A percentile compares a stretch with the other conserved stretches of the same genome.
Conservation (phyloP, 2,113 vertebrate species). For the Stegostoma tigrinum region DNA sequence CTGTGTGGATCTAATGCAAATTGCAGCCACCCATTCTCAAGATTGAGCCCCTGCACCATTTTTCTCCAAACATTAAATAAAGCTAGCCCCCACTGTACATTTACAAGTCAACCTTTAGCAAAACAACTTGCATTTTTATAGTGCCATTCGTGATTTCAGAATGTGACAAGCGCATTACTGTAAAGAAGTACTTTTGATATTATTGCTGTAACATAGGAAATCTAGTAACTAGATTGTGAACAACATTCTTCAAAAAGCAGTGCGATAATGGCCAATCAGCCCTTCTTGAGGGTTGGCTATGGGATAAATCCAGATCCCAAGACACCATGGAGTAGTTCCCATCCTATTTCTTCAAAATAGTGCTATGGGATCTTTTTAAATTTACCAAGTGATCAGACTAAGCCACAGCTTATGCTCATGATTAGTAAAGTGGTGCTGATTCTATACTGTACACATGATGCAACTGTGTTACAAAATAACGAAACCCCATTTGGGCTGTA, state of each 20-base stretch:
- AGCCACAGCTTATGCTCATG: neutral
- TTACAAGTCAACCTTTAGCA: neutral
- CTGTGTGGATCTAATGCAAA: neutral
- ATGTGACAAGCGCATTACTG: neutral
- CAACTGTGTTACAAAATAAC: neutral
- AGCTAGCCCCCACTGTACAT: neutral
- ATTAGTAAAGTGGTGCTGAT: neutral
- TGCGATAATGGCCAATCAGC: neutral
- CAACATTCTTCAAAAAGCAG: neutral
- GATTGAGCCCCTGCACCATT: neutral
- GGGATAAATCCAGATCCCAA: neutral
- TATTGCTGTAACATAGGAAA: neutral
- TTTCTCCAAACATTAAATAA: neutral
- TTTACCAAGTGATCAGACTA: neutral
- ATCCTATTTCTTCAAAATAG: neutral
- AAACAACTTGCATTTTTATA: neutral
- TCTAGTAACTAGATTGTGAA: neutral
- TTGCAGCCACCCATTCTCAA: neutral
- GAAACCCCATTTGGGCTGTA: neutral
- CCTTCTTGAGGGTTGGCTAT: neutral
- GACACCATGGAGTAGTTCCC: neutral
- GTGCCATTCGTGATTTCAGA: neutral
- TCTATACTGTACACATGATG: neutral
- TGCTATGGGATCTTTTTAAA: neutral
- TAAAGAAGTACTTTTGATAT: neutral